Base-by-base conservation (phyloP, 35 echinoderm and acorn worm species). In the Nesometra sesokonis region DNA sequence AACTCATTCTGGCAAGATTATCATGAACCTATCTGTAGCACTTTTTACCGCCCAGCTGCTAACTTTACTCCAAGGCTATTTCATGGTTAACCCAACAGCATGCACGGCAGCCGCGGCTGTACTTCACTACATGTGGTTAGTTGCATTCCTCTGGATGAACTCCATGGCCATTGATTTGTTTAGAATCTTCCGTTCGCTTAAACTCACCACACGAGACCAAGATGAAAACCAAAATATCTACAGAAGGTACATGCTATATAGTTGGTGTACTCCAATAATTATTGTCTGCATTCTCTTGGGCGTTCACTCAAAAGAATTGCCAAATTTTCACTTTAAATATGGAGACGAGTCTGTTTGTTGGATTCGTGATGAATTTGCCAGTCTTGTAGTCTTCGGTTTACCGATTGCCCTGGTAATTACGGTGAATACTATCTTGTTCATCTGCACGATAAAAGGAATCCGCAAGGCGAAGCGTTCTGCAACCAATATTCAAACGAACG, bases 111-210 rank as follows among this genome's bases (percentile, higher is more conserved):
- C 32, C 11, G 81, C 81, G n/a, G 35, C 37, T 35, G 34, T 83
- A 0, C 36, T 35, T n/a, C 81, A 83, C 23, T 83, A 83, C 35
- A 37, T 37, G 2, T 83, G 81, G 81, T 39, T 83, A 29, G 81
- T 39, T 38, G 81, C 36, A 19, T 83, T 83, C 38, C 37, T 34
- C 36, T 83, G 81, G 81, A 83, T 83, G 81, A 83, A 83, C 81
- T 35, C 37, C 34, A 83, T 83, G 81, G 81, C 81, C 0, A 37
- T 83, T 29, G 81, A 83, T 39, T 37, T 83, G 34, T 37, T 35
- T 31, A 1, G 34, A 1, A 83, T 38, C 29, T 83, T 83, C 13
- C 2, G 21, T 27, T 30, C n/a, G 27, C 9, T 37, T 11, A 11
- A 39, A 15, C 32, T 83, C 11, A 35, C 34, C 3, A 15, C n/a